These are phyloP conservation scores for Tachina lurida DNA, from an alignment of 2,888 invertebrate species.

Conservation along the genomic window DNA sequence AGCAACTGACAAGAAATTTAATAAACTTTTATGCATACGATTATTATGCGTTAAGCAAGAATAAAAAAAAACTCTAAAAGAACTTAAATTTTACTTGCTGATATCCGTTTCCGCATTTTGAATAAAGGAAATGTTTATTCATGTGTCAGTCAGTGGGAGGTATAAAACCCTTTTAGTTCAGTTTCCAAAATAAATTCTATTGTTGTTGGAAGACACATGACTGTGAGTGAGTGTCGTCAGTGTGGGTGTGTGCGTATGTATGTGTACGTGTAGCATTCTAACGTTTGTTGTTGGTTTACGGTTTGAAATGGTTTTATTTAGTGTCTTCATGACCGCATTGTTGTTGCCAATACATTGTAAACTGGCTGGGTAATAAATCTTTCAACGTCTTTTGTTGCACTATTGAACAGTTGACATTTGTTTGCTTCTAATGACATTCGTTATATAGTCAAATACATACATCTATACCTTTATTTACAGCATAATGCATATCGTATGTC, in stretches of 20 bases:
- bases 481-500: too few species aligned
- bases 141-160: slow-evolving; percentile 59
- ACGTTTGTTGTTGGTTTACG: slow-evolving; percentile 57
- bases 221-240: background rate
- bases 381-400: slow-evolving; percentile 68
- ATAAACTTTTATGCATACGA: slow-evolving; percentile 77
- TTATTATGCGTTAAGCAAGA: slow-evolving; percentile 71
- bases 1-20: slow-evolving; percentile 51
- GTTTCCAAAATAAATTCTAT: slow-evolving; percentile 48
- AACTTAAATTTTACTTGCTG: slow-evolving; percentile 69
- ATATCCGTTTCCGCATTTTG: slow-evolving; percentile 74
- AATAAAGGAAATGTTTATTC: slow-evolving; percentile 61
- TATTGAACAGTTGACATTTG: slow-evolving; percentile 65
- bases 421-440: slow-evolving; percentile 63
- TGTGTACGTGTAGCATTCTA: slow-evolving; percentile 21
- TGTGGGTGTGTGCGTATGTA: slow-evolving; percentile 1
- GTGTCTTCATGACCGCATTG: slow-evolving; percentile 37
- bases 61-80: background rate
- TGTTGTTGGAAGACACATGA: slow-evolving; percentile 31
- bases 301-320: slow-evolving; percentile 67
- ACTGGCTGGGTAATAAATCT: slow-evolving; percentile 73
- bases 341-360: slow-evolving; percentile 48
- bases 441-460: slow-evolving; percentile 28
- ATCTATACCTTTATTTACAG: too few species aligned
- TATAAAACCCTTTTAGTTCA: slow-evolving; percentile 54